phyloP scores from a whole-genome alignment of 2,113 vertebrate species.

The Lepisosteus oculatus region DNA sequence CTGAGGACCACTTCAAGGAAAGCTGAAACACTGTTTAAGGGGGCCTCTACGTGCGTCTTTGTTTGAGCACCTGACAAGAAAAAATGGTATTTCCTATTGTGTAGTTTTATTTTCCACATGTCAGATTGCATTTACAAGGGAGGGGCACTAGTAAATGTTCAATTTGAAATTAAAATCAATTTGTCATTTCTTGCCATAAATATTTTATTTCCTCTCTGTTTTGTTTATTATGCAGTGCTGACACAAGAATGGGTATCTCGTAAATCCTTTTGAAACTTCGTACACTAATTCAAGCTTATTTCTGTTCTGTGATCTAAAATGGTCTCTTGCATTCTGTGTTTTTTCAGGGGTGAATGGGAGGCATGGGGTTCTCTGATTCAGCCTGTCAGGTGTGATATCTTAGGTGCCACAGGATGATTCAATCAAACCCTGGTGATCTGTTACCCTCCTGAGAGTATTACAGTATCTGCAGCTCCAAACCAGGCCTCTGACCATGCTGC shows the following conservation, averaged over 20 bases:
- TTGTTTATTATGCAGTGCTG: not conserved
- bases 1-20: too few species aligned
- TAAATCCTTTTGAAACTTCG: not conserved
- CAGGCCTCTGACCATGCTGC: too few species aligned
- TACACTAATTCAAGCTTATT: not conserved
- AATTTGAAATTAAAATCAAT: slow-evolving; percentile 12
- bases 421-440: too few species aligned
- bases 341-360: too few species aligned
- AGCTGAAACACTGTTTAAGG: too few species aligned
- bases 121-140: not conserved
- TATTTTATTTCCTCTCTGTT: slow-evolving; percentile 10
- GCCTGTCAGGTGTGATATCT: too few species aligned
- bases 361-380: too few species aligned
- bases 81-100: not conserved
- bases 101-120: not conserved
- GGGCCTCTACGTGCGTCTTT: not conserved
- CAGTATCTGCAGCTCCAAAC: too few species aligned
- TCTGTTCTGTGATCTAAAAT: too few species aligned
- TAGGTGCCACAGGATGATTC: too few species aligned
- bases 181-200: slow-evolving; percentile 9
- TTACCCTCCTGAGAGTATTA: too few species aligned
- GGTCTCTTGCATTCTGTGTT: too few species aligned
- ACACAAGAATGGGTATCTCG: slow-evolving; percentile 2
- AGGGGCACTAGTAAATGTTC: not conserved
- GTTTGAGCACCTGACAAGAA: not conserved